Conservation (phyloP, 2,113 vertebrate species). For the Mixornis gularis region DNA sequence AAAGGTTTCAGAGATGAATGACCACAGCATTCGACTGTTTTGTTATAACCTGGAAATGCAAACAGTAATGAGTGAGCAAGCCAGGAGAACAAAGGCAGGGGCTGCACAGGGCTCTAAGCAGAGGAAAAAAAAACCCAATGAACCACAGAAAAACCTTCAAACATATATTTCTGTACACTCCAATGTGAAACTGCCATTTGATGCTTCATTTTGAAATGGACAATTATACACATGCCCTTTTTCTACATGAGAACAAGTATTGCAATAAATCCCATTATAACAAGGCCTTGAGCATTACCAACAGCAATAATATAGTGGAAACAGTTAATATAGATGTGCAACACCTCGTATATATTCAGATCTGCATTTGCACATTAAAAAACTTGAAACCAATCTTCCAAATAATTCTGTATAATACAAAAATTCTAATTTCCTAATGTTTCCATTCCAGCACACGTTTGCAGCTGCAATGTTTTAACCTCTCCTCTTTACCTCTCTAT, state of each 20-base stretch:
- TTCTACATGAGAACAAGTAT: background rate
- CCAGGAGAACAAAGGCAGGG: background rate
- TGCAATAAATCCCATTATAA: background rate
- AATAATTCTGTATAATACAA: background rate
- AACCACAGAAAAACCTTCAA: background rate
- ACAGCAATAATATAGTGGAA: background rate
- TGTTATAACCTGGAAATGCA: background rate
- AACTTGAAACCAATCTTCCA: background rate
- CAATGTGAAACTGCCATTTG: background rate
- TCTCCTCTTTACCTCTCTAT: background rate
- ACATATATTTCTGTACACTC: background rate
- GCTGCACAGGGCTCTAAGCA: background rate
- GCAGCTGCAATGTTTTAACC: background rate
- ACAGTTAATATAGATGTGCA: background rate
- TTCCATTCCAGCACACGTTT: background rate
- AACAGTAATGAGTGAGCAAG: background rate
- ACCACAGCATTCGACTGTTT: background rate
- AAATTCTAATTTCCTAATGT: background rate
- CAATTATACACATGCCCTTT: background rate
- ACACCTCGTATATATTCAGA: background rate
- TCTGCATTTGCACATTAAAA: background rate
- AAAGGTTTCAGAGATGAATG: conserved; percentile 54
- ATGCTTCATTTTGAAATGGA: background rate
- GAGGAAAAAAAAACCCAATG: fast-evolving
- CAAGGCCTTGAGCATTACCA: background rate